Evolutionary conservation across 2,113 vertebrate genomes (phyloP).

Genomic region (Glareola pratincola): DNA sequence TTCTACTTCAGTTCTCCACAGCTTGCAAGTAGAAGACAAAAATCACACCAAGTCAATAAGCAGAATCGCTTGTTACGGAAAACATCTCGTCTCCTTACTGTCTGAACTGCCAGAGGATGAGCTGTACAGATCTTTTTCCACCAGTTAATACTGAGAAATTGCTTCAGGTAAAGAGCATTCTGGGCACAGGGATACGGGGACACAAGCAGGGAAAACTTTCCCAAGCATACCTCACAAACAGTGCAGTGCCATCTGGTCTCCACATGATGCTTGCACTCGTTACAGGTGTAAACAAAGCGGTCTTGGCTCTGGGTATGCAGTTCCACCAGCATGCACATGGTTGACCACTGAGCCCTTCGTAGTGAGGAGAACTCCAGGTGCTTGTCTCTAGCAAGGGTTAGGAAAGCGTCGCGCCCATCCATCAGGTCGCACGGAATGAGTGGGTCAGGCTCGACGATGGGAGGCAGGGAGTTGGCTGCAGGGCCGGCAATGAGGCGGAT

Average conservation of each 20-base stretch:
- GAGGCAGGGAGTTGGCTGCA: conserved; percentile 91
- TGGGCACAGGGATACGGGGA: neutral
- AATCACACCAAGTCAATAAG: neutral
- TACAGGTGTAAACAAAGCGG: conserved; percentile 98
- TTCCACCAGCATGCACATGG: conserved; percentile 98
- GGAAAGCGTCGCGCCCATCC: conserved; percentile 98
- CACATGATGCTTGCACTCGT: conserved; percentile 96
- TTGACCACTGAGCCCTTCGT: conserved; percentile 92
- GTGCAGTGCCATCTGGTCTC: conserved; percentile 98
- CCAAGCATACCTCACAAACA: conserved; percentile 89
- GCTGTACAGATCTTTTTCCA: neutral
- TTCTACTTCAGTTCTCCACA: neutral
- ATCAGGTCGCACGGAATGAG: conserved; percentile 96
- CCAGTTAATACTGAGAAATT: neutral
- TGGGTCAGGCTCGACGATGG: conserved; percentile 88
- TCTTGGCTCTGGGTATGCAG: conserved; percentile 98
- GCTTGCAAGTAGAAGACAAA: neutral
- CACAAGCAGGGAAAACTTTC: neutral
- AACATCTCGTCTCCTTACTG: neutral
- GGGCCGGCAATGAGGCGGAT: conserved; percentile 94
- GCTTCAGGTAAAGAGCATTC: neutral
- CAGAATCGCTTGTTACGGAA: neutral
- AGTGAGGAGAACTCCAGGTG: conserved; percentile 97
- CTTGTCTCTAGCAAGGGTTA: conserved; percentile 95
- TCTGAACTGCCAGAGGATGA: neutral